Conservation (phyloP, 2,113 vertebrate genomes). For the Zosterops pallidus region DNA sequence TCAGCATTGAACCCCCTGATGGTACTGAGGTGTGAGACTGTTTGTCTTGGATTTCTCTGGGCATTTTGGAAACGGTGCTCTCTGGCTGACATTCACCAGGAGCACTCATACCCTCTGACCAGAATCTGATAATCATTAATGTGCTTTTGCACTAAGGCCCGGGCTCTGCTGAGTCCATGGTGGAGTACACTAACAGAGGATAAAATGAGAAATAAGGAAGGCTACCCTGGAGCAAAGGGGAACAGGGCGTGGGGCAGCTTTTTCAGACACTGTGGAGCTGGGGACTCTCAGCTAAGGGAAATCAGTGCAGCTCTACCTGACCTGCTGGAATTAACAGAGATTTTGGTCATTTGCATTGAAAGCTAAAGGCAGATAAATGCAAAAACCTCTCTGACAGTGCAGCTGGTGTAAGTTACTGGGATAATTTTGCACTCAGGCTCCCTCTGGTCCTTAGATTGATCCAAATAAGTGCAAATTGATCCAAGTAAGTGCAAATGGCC, state of each 20-base stretch:
- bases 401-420: conserved; percentile 18
- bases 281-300: background rate
- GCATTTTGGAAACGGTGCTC: background rate
- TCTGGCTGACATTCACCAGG: conserved; percentile 21
- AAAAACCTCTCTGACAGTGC: background rate
- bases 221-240: background rate
- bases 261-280: background rate
- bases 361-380: background rate
- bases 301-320: background rate
- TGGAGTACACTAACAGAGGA: background rate
- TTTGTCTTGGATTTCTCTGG: conserved; percentile 47
- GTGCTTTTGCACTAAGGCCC: background rate
- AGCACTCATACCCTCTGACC: conserved; percentile 25
- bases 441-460: background rate
- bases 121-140: conserved; percentile 30
- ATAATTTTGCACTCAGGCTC: conserved; percentile 10
- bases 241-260: background rate
- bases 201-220: background rate
- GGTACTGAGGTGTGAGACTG: conserved; percentile 27
- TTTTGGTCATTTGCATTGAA: background rate
- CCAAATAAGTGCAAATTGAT: background rate
- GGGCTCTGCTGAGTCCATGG: fast-evolving
- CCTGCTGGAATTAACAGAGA: background rate
- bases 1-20: background rate
- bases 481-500: conserved; percentile 5